Evolutionary conservation across 2,888 invertebrate genomes (phyloP).

Genomic region (Euproctis similis): DNA sequence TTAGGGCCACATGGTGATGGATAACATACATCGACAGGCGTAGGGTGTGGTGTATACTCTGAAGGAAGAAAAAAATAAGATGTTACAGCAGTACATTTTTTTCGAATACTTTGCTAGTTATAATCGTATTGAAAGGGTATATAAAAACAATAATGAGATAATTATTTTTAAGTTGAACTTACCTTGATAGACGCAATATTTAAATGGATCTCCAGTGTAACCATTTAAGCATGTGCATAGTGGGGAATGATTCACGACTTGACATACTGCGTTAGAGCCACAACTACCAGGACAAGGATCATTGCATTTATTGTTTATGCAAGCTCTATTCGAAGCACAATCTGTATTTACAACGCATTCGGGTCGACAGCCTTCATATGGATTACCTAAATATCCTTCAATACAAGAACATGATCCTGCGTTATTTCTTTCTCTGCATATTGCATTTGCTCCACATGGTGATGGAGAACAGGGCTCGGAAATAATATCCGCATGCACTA

Average conservation of each 20-base stretch:
- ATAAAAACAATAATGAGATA: background rate
- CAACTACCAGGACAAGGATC: constrained; percentile 88
- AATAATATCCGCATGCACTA: constrained; percentile 43
- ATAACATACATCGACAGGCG: constrained; percentile 78
- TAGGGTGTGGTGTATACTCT: constrained; percentile 66
- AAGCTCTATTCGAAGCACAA: constrained; percentile 81
- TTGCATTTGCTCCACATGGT: constrained; percentile 79
- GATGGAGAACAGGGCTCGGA: constrained; percentile 77
- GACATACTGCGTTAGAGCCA: constrained; percentile 83
- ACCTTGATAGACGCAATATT: constrained; percentile 76
- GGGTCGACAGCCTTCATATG: constrained; percentile 85
- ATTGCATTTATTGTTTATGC: constrained; percentile 81
- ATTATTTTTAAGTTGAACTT: constrained; percentile 4
- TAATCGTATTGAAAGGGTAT: constrained; percentile 5
- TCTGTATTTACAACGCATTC: constrained; percentile 84
- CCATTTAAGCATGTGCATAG: constrained; percentile 80
- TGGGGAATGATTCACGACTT: constrained; percentile 82
- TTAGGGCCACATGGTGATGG: constrained; percentile 86
- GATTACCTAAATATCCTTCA: constrained; percentile 84
- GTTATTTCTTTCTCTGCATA: constrained; percentile 76
- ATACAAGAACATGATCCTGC: constrained; percentile 82
- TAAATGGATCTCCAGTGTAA: constrained; percentile 85
- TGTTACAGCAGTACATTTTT: no score
- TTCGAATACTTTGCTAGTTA: no score
- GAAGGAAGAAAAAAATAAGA: constrained; percentile 25